Evolutionary conservation across 2,888 invertebrate genomes (phyloP), one percentile per base, ranked within the genome.

Genomic region (Drosophila multiciliata): DNA sequence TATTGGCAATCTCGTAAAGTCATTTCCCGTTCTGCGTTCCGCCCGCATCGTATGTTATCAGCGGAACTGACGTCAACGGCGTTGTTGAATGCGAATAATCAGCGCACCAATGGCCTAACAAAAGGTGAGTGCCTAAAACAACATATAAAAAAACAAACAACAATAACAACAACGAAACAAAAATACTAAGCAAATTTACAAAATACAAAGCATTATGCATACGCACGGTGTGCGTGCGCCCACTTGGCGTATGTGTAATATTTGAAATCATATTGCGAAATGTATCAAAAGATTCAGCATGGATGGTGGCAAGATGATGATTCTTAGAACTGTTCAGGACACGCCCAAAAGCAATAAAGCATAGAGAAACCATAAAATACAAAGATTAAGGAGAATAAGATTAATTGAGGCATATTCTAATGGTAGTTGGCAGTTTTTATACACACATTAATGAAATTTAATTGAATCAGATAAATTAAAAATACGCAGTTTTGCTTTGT

Each of bases 1-100:
- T 70, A 81, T 78, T 78, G 74, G 67, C 78, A 75, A 80, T 66
- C 68, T 80, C 75, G 58, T 77, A 69, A 75, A 73, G 35, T 73
- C 73, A 73, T 82, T 78, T 75, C 67, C 68, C 58, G 42, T 42
- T 52, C 59, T 48, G 36, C 73, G 58, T 53, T 45, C 65, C 70
- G 76, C 26, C 60, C 62, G 61, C 75, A 72, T 89, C 93, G 92
- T 90, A 93, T 93, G 92, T 90, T 92, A 92, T 91, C 93, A 77
- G 91, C 88, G 90, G 91, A 92, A 89, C 89, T 91, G 78, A 83
- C 91, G 82, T 89, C 92, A 73, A 76, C 91, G 93, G 92, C 92
- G 84, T 90, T 90, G 73, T 85, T 86, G 78, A 86, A 87, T 86
- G 87, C 88, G 72, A 90, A 78, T 82, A 87, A 82, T 83, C 82